phyloP scores from a whole-genome alignment of 2,797 vertebrate species.

The Pantherophis alleghaniensis region DNA sequence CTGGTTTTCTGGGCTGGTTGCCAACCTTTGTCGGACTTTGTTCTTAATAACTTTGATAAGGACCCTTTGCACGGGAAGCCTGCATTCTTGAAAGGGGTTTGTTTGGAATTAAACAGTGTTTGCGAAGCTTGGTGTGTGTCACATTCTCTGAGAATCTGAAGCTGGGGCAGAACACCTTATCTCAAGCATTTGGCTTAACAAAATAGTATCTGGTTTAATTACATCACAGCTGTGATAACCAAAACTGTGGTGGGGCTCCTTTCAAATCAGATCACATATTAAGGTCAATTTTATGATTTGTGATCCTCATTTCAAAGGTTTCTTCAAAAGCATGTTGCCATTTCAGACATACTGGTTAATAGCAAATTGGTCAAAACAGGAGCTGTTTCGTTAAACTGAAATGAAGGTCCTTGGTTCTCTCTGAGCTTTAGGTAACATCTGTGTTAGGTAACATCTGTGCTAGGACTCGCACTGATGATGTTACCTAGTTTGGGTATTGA shows the following conservation, averaged over 20 bases:
- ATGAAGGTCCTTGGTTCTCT: neutral
- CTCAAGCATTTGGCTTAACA: neutral
- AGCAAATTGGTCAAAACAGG: neutral
- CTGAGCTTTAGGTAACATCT: neutral
- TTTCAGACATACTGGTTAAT: neutral
- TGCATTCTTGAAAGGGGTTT: too few species aligned
- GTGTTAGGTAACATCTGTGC: too few species aligned
- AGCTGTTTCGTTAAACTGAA: neutral
- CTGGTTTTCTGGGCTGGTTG: too few species aligned
- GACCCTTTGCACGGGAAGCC: too few species aligned
- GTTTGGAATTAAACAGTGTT: too few species aligned
- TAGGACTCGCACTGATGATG: too few species aligned
- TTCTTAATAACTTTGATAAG: too few species aligned
- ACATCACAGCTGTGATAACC: neutral
- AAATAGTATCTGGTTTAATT: neutral
- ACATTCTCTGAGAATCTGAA: too few species aligned
- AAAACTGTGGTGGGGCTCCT: neutral
- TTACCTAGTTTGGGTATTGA: neutral
- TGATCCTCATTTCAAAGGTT: neutral
- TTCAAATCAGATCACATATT: neutral
- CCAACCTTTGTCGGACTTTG: too few species aligned
- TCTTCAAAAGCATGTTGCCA: neutral
- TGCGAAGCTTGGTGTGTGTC: too few species aligned
- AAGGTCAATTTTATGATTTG: neutral
- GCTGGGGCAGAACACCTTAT: too few species aligned